Evolutionary conservation across 2,113 vertebrate species (phyloP), one percentile per base, ranked within the genome.

Genomic region (Dendropsophus ebraccatus): DNA sequence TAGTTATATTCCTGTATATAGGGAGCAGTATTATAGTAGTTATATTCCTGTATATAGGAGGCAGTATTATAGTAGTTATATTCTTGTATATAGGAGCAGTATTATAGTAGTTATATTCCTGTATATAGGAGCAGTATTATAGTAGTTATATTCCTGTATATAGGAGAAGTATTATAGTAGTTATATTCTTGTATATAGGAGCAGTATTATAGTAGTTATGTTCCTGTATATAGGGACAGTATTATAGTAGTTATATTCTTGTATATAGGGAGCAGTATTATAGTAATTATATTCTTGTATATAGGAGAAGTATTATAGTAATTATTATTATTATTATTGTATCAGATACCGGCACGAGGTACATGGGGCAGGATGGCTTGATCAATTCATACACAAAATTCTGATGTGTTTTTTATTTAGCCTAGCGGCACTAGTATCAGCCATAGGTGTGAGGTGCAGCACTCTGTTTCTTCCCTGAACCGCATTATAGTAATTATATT

Each of bases 211-310:
- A 65, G 28, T 14, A 65, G 62, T 67, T 67, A 67, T 65, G 32
- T 67, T 67, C 62, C 32, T 67, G 28, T 67, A 67, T 11, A 28
- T 32, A 67, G 28, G 62, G 30, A 5, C 30, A 67, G 62, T 67
- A 67, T 67, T 67, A 67, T 67, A 67, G n/a, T 67, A 67, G 58
- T 65, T 30, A 67, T 16, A 35, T 35, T 67, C 13, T 67, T 67
- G 62, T 16, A 67, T 12, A 30, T 67, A 67, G n/a, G 60, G 60
- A 16, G 25, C 25, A 65, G 60, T 65, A 65, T 65, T 30, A 30
- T 30, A 65, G 25, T 25, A 65, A 13, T 30, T 65, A 30, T 65
- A 30, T 25, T 60, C 23, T 2, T 60, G 23, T 60, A n/a, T 10
- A 60, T 25, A 25, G 56, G 56, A 10, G 50, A 14, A 52, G 50